Evolutionary conservation across 1,140 invertebrate species (phyloP).

Genomic region (Caerostris extrusa): DNA sequence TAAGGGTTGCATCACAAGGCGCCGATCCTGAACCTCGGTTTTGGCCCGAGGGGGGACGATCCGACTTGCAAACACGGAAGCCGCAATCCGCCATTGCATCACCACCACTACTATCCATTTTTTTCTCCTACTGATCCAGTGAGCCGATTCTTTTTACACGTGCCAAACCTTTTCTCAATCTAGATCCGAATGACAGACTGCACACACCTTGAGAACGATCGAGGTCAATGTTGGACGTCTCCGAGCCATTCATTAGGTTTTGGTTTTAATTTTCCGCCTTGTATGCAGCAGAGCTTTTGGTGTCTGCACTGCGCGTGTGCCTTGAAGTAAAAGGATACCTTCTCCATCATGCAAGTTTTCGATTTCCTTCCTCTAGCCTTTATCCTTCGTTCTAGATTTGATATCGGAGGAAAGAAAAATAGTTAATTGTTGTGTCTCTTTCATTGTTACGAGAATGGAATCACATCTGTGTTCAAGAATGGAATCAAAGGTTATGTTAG

Average conservation of each 20-base stretch:
- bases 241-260: neutral
- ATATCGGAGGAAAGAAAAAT: neutral
- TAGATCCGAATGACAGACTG: constrained; percentile 26
- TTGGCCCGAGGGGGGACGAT: neutral
- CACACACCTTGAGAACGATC: constrained; percentile 12
- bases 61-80: constrained; percentile 54
- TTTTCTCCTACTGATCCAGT: constrained; percentile 64
- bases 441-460: too few relatives aligned
- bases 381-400: constrained; percentile 14
- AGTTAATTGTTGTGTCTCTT: too few relatives aligned
- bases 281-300: too few relatives aligned
- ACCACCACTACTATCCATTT: constrained; percentile 1
- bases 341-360: neutral
- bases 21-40: neutral
- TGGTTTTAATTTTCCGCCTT: neutral
- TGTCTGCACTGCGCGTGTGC: neutral
- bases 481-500: too few relatives aligned
- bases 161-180: constrained; percentile 35
- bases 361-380: constrained; percentile 10
- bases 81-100: constrained; percentile 2
- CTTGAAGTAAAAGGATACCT: neutral
- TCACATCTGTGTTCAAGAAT: too few relatives aligned
- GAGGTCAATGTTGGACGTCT: constrained; percentile 63
- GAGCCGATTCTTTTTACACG: constrained; percentile 47
- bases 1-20: neutral